Conservation (phyloP, 2,888 invertebrate genomes). For the Entomobrya multifasciata region DNA sequence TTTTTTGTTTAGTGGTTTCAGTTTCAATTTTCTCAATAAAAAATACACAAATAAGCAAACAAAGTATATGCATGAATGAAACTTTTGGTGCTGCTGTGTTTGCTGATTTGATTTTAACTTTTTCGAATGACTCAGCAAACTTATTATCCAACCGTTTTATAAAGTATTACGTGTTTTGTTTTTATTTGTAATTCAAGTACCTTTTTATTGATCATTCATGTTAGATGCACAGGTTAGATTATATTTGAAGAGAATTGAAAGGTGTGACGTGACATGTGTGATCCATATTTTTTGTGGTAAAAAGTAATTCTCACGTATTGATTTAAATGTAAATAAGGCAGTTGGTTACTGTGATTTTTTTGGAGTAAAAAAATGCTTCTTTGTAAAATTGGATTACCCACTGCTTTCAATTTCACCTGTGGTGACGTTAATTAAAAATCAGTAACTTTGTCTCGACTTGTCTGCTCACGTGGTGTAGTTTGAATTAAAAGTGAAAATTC, state of each 20-base stretch:
- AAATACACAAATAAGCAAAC: background rate
- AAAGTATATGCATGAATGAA: background rate
- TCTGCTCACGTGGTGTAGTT: background rate
- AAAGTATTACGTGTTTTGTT: too few relatives aligned
- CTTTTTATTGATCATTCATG: constrained; percentile 53
- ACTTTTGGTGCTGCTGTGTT: background rate
- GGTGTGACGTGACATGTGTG: constrained; percentile 51
- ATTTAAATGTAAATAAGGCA: constrained; percentile 25
- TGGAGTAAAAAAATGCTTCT: background rate
- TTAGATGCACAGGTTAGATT: background rate
- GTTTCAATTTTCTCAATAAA: constrained; percentile 23
- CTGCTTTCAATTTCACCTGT: constrained; percentile 60
- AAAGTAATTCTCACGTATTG: background rate
- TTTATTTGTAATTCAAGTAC: too few relatives aligned
- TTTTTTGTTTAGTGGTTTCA: constrained; percentile 8
- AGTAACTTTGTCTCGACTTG: background rate
- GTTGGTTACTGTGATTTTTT: constrained; percentile 30
- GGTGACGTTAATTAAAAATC: background rate
- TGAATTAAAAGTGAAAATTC: constrained; percentile 33
- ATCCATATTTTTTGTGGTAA: background rate
- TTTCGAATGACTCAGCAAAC: constrained; percentile 15
- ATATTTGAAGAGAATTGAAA: background rate
- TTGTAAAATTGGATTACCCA: constrained; percentile 39
- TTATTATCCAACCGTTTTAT: constrained; percentile 10
- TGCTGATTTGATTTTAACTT: background rate